These are phyloP conservation scores for Philereme transversata DNA, from an alignment of 2,888 invertebrate species.

Conservation along the genomic window DNA sequence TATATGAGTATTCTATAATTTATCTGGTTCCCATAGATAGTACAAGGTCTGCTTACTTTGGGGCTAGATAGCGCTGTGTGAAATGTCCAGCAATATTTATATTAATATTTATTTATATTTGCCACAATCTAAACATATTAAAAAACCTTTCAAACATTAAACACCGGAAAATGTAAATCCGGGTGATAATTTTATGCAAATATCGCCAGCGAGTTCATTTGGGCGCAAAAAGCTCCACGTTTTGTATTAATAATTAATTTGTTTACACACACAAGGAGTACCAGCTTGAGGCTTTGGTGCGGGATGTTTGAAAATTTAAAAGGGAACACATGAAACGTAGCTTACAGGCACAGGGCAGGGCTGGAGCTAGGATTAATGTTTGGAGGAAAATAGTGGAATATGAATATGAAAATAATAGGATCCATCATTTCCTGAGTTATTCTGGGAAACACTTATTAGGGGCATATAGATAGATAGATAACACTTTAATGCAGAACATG, in stretches of 20 bases:
- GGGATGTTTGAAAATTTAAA: slow-evolving; percentile 43
- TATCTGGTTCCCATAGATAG: too few species aligned
- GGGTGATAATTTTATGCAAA: slow-evolving; percentile 53
- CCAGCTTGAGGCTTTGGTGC: slow-evolving; percentile 33
- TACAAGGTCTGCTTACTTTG: too few species aligned
- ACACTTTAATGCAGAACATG: too few species aligned
- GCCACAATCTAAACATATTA: slow-evolving; percentile 32
- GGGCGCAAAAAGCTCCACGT: slow-evolving; percentile 50
- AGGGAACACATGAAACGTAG: slow-evolving; percentile 37
- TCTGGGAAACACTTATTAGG: too few species aligned
- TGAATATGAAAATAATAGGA: too few species aligned
- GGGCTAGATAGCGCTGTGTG: too few species aligned
- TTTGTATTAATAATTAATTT: slow-evolving; percentile 71
- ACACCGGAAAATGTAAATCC: slow-evolving; percentile 32
- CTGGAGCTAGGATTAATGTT: slow-evolving; percentile 3
- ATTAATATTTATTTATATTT: too few species aligned
- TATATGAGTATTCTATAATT: too few species aligned
- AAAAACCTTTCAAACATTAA: slow-evolving; percentile 19
- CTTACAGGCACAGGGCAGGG: slow-evolving; percentile 27
- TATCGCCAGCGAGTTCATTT: slow-evolving; percentile 53
- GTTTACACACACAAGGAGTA: slow-evolving; percentile 63
- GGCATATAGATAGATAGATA: too few species aligned
- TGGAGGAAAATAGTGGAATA: background rate
- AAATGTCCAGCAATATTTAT: too few species aligned
- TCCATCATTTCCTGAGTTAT: too few species aligned